Evolutionary conservation across 2,888 invertebrate genomes (phyloP), one percentile per base, ranked within the genome.

Genomic region (Drosophila suboccidentalis): DNA sequence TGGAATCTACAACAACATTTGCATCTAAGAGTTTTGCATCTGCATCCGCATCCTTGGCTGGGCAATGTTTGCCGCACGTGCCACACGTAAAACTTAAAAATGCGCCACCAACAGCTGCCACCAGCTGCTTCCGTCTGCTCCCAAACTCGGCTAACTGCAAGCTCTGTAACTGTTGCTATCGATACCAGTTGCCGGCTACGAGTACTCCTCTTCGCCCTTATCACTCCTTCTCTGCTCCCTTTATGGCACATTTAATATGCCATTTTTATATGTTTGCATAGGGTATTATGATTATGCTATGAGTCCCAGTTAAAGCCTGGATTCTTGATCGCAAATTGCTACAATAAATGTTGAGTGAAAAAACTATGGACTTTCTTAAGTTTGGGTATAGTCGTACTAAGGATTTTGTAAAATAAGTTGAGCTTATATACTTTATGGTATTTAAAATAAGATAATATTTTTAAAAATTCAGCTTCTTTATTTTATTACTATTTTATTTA

Each of bases 71-170:
- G 80, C 55, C 59, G 83, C 86, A 90, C 86, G 90, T 90, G 90
- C 90, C 71, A 63, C 90, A 90, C 89, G 90, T 88, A 86, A 88
- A 90, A 90, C 78, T 83, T 82, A 80, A 88, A 90, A 88, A 86
- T 86, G 90, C 80, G 72, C 60, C 87, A 81, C 66, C 72, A 68
- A 67, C 82, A 87, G 87, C 78, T 84, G 86, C 64, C 66, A 65
- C 79, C 82, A 81, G 69, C 79, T 78, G 71, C 71, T 60, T 64
- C 75, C 72, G 68, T 57, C 73, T 77, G 70, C 77, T 80, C 47
- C 65, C 75, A 55, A 75, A 79, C 75, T 79, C 36, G 8, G 36
- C 44, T n/a, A 80, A 62, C 80, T 79, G 66, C 51, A 75, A 53
- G 38, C 44, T 41, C 62, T 71, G 82, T 83, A 85, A 82, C 87